phyloP scores from a whole-genome alignment of 2,797 vertebrate genomes.

The Clarias fuscus region DNA sequence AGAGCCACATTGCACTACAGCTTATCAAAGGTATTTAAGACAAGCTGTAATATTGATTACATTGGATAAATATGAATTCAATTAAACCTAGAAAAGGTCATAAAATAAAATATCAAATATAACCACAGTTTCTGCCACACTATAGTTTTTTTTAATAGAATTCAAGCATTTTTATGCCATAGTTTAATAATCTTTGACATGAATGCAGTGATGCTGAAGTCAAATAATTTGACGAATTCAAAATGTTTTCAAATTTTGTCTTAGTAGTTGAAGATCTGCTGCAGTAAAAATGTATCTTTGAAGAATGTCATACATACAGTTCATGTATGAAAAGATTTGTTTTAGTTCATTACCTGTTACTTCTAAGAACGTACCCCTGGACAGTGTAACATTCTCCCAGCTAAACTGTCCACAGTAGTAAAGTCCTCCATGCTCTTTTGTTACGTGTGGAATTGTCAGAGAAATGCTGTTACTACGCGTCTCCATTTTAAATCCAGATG shows the following conservation, averaged over 20 bases:
- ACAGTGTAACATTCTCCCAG: neutral
- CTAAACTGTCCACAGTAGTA: neutral
- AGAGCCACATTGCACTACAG: too few species aligned
- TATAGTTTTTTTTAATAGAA: neutral
- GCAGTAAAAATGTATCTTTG: neutral
- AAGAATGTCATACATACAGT: neutral
- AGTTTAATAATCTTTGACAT: neutral
- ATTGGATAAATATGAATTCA: neutral
- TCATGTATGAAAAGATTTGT: neutral
- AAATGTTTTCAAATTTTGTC: neutral
- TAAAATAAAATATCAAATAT: neutral
- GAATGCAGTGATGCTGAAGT: neutral
- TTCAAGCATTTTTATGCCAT: neutral
- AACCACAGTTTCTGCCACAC: neutral
- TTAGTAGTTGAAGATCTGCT: too few species aligned
- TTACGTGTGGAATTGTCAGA: neutral
- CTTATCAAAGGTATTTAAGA: too few species aligned
- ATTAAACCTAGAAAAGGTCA: too few species aligned
- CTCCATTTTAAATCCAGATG: constrained; percentile 2
- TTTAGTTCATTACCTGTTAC: constrained; percentile 11
- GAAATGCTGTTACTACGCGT: neutral
- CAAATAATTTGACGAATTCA: neutral
- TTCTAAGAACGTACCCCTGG: neutral
- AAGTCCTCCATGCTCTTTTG: neutral
- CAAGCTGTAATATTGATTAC: too few species aligned